These are phyloP conservation scores for Magallana angulata DNA, from an alignment of 1,140 invertebrate species.

Conservation along the genomic window DNA sequence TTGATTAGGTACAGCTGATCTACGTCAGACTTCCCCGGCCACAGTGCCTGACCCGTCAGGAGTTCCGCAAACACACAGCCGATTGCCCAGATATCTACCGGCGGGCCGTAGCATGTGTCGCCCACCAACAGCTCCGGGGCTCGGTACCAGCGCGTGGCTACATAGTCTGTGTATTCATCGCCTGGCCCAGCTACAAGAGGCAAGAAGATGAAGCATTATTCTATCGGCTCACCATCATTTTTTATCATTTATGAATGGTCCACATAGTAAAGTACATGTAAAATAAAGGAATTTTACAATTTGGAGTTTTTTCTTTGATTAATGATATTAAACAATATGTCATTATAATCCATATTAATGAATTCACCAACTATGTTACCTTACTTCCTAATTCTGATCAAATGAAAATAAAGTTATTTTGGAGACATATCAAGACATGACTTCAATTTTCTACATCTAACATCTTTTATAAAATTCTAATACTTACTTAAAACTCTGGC, in stretches of 20 bases:
- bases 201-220: not conserved
- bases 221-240: not conserved
- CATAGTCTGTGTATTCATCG: conserved; percentile 99
- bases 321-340: no score
- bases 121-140: conserved; percentile 97
- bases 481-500: conserved; percentile 95
- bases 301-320: no score
- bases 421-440: no score
- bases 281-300: no score
- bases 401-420: no score
- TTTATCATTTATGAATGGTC: no score
- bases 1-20: conserved; percentile 98
- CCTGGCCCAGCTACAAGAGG: conserved; percentile 84
- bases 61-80: conserved; percentile 97
- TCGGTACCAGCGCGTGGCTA: conserved; percentile 98
- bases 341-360: no score
- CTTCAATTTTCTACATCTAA: no score
- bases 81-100: conserved; percentile 97
- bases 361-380: no score
- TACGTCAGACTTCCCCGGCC: conserved; percentile 98
- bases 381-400: no score
- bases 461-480: not conserved
- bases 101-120: conserved; percentile 97
- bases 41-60: conserved; percentile 86
- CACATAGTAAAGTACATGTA: no score